phyloP scores from a whole-genome alignment of 2,113 vertebrate genomes.

The Numenius arquata region DNA sequence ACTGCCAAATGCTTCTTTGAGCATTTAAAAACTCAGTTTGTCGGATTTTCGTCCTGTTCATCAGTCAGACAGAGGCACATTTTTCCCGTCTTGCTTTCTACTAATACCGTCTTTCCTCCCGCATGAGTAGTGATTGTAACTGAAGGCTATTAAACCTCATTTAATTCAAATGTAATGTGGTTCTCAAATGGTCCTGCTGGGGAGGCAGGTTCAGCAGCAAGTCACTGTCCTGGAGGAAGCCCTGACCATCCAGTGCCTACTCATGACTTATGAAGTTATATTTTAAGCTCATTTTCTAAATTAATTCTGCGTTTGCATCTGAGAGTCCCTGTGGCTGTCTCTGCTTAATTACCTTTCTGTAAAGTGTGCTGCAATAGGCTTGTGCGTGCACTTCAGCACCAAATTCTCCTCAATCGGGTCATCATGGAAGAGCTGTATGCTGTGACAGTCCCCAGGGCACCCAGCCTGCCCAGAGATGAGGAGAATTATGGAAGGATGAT shows the following conservation, averaged over 20 bases:
- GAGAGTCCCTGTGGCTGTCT: background rate
- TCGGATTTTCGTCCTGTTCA: background rate
- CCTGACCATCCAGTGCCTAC: background rate
- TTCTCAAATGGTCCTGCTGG: background rate
- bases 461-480: background rate
- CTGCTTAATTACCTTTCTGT: background rate
- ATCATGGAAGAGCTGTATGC: background rate
- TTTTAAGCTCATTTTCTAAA: background rate
- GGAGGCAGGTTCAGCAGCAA: background rate
- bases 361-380: background rate
- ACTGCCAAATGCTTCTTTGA: background rate
- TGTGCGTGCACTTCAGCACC: fast-evolving
- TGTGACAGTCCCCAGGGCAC: background rate
- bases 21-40: background rate
- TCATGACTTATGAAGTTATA: background rate
- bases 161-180: background rate
- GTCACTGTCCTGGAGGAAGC: background rate
- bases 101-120: background rate
- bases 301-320: background rate
- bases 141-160: conserved; percentile 5
- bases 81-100: background rate
- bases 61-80: background rate
- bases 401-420: background rate
- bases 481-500: background rate
- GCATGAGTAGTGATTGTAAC: background rate